Percentiles rank a stretch among this genome's conserved stretches.
These are phyloP conservation scores for Dolichomitus sp. DNA, from an alignment of 2,888 invertebrate species.

Conservation along the genomic window DNA sequence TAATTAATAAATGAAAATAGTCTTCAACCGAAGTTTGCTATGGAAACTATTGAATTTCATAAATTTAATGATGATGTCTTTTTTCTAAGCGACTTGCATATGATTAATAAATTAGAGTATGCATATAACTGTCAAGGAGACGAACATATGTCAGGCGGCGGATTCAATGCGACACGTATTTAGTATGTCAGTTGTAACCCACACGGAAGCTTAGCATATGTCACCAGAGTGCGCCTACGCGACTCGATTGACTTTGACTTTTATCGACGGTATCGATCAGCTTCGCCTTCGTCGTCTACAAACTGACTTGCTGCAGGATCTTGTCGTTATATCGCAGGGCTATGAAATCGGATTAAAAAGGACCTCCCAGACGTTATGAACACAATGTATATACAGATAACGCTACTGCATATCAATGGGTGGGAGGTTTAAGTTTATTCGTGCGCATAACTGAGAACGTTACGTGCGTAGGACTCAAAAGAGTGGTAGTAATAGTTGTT, in stretches of 20 bases:
- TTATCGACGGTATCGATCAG: slow-evolving; percentile 50
- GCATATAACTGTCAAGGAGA: not conserved
- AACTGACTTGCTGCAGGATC: slow-evolving; percentile 10
- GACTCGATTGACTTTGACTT: slow-evolving; percentile 59
- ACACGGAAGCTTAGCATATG: slow-evolving; percentile 36
- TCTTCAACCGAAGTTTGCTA: too few relatives aligned
- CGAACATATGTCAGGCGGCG: not conserved
- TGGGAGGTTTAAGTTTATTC: slow-evolving; percentile 26
- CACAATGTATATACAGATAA: slow-evolving; percentile 35
- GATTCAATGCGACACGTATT: not conserved
- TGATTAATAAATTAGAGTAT: not conserved
- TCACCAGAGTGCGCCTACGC: slow-evolving; percentile 42
- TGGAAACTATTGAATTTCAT: too few relatives aligned
- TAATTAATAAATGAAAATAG: too few relatives aligned
- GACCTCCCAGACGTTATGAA: slow-evolving; percentile 30
- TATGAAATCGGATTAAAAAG: slow-evolving; percentile 57
- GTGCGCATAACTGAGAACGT: not conserved
- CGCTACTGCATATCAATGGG: slow-evolving; percentile 10
- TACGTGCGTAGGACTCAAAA: slow-evolving; percentile 16
- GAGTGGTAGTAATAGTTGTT: not conserved
- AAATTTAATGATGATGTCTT: not conserved
- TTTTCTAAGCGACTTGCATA: not conserved
- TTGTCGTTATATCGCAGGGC: slow-evolving; percentile 19
- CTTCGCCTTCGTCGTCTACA: slow-evolving; percentile 16
- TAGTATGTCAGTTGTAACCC: not conserved